These are phyloP conservation scores for Corythornis vintsioides DNA, from an alignment of 2,113 vertebrate species.

Conservation along the genomic window DNA sequence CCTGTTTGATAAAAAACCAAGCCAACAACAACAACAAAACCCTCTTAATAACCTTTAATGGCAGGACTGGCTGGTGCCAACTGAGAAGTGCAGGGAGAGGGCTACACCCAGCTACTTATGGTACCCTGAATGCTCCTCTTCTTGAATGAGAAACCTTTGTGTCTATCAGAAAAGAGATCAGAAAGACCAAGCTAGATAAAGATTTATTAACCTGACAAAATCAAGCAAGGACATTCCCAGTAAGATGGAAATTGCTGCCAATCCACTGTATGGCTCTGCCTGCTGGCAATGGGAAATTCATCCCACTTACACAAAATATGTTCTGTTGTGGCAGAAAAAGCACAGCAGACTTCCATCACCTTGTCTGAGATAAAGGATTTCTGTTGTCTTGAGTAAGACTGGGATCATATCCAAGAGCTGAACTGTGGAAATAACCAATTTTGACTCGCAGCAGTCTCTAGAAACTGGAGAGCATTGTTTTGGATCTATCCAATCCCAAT, in stretches of 20 bases:
- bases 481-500: neutral
- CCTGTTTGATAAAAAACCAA: slow-evolving; percentile 46
- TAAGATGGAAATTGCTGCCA: neutral
- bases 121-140: neutral
- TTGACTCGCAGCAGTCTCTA: neutral
- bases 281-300: neutral
- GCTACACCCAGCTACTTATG: neutral
- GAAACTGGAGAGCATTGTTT: neutral
- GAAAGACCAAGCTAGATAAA: neutral
- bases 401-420: neutral
- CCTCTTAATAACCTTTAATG: slow-evolving; percentile 51
- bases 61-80: neutral
- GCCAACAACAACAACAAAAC: no score
- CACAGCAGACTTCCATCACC: neutral
- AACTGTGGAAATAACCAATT: neutral
- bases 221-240: neutral
- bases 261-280: neutral
- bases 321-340: neutral
- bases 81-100: neutral
- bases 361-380: neutral
- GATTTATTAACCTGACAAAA: neutral
- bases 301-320: neutral
- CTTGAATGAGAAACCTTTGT: neutral
- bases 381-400: neutral
- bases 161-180: neutral